These are phyloP conservation scores for Macrostomum cliftonense DNA, from an alignment of 2,888 invertebrate genomes.

Conservation along the genomic window DNA sequence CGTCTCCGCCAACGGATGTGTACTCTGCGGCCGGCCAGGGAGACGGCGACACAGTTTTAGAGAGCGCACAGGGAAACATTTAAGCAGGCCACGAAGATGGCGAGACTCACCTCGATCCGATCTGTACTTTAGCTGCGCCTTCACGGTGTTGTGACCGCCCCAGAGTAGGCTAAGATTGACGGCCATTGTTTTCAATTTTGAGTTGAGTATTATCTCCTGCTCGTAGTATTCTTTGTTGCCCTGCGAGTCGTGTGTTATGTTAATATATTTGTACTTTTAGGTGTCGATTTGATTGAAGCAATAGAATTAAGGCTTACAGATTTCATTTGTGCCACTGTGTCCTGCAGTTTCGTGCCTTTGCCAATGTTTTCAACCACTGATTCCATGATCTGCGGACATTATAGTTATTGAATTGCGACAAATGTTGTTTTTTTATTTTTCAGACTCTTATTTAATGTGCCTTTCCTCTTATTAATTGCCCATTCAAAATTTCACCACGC, in stretches of 20 bases:
- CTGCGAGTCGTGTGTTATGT: background rate
- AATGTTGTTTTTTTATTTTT: too few species aligned
- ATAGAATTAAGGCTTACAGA: too few species aligned
- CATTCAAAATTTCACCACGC: too few species aligned
- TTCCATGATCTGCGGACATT: conserved; percentile 8
- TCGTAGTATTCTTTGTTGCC: conserved; percentile 23
- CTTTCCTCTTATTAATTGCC: too few species aligned
- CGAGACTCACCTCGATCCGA: conserved; percentile 17
- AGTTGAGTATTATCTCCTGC: conserved; percentile 31
- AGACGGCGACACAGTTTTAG: too few species aligned
- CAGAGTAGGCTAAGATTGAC: conserved; percentile 29
- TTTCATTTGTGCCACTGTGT: conserved; percentile 9
- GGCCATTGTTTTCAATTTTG: conserved; percentile 29
- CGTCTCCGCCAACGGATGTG: conserved; percentile 19
- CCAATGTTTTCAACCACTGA: conserved; percentile 9
- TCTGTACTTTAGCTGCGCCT: conserved; percentile 27
- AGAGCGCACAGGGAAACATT: too few species aligned
- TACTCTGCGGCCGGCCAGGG: too few species aligned
- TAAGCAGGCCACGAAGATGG: too few species aligned
- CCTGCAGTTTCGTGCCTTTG: background rate
- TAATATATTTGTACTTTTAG: too few species aligned
- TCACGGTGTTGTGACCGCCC: conserved; percentile 34
- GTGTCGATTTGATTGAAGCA: too few species aligned
- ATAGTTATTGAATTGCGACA: too few species aligned
- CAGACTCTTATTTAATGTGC: too few species aligned